phyloP scores from a whole-genome alignment of 2,888 invertebrate genomes.

The Andrena marginata region DNA sequence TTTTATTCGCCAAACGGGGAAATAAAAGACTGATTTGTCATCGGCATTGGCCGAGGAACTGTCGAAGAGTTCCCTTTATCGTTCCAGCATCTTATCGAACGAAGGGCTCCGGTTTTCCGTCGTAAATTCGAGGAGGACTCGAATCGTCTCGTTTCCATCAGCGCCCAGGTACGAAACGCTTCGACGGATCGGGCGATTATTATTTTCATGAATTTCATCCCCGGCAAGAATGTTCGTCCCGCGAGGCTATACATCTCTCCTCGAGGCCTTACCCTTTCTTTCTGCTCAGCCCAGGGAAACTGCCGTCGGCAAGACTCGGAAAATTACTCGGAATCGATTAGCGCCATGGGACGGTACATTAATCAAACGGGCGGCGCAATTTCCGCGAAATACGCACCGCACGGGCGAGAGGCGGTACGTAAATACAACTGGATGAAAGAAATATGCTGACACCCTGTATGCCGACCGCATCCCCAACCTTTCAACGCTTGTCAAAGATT shows the following conservation, averaged over 20 bases:
- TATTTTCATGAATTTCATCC: conserved; percentile 32
- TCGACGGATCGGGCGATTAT: conserved; percentile 23
- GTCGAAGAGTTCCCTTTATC: neutral
- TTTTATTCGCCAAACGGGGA: neutral
- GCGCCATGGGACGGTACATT: conserved; percentile 65
- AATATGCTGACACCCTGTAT: conserved; percentile 22
- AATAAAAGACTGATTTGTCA: neutral
- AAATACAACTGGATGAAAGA: conserved; percentile 41
- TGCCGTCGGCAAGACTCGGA: conserved; percentile 28
- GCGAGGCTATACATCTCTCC: conserved; percentile 11
- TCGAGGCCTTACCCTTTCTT: conserved; percentile 27
- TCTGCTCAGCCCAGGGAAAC: neutral
- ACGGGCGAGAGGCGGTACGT: conserved; percentile 18
- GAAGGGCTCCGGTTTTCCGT: neutral
- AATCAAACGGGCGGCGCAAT: conserved; percentile 67
- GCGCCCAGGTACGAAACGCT: neutral
- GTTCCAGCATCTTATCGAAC: neutral
- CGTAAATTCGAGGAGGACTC: conserved; percentile 1
- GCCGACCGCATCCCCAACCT: neutral
- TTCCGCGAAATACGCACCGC: conserved; percentile 53
- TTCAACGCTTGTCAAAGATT: conserved; percentile 22
- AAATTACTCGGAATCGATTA: conserved; percentile 71
- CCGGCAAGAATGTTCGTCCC: conserved; percentile 11
- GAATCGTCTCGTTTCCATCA: neutral
- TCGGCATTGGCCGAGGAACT: neutral